Base-by-base conservation (phyloP, 1,140 invertebrate genomes). In the Apis cerana region DNA sequence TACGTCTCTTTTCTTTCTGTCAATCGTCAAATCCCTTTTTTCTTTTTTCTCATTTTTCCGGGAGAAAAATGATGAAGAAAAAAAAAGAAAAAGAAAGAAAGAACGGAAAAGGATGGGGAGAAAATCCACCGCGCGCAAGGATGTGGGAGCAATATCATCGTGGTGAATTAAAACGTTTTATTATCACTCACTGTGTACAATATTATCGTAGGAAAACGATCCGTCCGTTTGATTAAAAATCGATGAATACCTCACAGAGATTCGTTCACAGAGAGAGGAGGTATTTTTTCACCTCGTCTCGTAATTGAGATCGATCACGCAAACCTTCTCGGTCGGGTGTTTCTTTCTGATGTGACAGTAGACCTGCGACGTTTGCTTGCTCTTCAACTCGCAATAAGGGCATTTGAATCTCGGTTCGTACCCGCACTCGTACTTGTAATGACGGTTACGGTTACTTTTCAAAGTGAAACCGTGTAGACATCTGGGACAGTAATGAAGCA, bases 371-470 rank as follows among this genome's bases (percentile, higher is more conserved):
- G 97, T 97, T 90, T 97, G 96, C 90, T 97, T 97, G 96, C 96
- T 88, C 95, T 94, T 92, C 96, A 97, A 88, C 2, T 97, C 95
- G 92, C 97, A 97, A 93, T 96, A 97, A 27, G 96, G 96, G 90
- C 97, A 97, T 90, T 96, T 96, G 91, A 97, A 97, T 91, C 97
- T 96, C 2, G 97, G 96, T 91, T 97, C 96, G 92, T 97, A 96
- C 85, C 96, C 97, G 91, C 97, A 97, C 92, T 97, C 97, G 96
- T 96, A 97, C 92, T 97, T 97, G 94, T 97, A 96, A 90, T 97
- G 97, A 89, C 97, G 97, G 65, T 97, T 95, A 88, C 97, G 94
- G 83, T 97, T 97, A 62, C 96, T 97, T 92, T 97, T 97, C 62
- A 97, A 93, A 89, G 97, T 97, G 92, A 97, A 97, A 61, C 96